Evolutionary conservation across 1,140 invertebrate species (phyloP).

Genomic region (Araneus ventricosus): DNA sequence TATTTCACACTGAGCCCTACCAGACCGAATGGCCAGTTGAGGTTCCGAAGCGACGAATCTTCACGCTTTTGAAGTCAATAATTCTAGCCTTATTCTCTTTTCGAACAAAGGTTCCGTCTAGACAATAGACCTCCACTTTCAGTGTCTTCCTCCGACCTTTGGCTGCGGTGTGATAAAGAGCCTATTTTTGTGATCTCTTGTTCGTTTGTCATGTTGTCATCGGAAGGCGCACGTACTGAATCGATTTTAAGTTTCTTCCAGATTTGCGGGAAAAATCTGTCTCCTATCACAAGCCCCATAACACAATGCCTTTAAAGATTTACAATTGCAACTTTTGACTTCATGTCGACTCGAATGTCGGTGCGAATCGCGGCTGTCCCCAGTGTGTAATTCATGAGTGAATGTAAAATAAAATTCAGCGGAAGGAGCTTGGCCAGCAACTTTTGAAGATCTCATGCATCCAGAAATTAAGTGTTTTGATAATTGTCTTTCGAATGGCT

Average conservation of each 20-base stretch:
- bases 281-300: background rate
- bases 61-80: background rate
- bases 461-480: no score
- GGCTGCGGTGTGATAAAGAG: constrained; percentile 64
- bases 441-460: no score
- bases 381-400: background rate
- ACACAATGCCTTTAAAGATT: background rate
- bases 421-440: background rate
- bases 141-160: constrained; percentile 59
- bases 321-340: background rate
- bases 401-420: background rate
- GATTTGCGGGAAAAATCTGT: background rate
- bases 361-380: background rate
- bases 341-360: background rate
- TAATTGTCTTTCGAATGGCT: no score
- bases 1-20: constrained; percentile 25
- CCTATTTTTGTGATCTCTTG: constrained; percentile 69
- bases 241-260: background rate
- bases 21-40: constrained; percentile 14
- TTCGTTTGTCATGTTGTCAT: constrained; percentile 22
- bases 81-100: constrained; percentile 63
- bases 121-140: constrained; percentile 1
- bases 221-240: constrained; percentile 17
- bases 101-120: constrained; percentile 38
- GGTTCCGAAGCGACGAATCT: background rate